These are phyloP conservation scores for Nephrotoma appendiculata DNA, from an alignment of 2,888 invertebrate genomes.

Conservation along the genomic window DNA sequence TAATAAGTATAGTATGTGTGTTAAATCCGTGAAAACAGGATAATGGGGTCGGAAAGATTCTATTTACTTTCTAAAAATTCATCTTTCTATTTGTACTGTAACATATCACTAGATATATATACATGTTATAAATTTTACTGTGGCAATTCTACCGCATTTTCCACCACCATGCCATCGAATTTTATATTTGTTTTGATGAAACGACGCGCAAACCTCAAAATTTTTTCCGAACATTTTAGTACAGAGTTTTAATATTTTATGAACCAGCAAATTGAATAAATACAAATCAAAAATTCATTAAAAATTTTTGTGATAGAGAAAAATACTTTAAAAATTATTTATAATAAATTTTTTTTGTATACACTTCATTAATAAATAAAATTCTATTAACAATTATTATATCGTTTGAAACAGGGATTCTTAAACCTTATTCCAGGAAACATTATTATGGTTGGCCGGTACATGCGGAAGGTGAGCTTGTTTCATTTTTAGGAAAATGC, in stretches of 20 bases:
- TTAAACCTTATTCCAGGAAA: not conserved
- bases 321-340: not conserved
- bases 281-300: not conserved
- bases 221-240: not conserved
- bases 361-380: not conserved
- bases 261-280: not conserved
- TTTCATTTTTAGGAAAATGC: too few relatives aligned
- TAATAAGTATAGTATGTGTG: too few relatives aligned
- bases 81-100: too few relatives aligned
- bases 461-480: too few relatives aligned
- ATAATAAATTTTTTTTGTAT: not conserved
- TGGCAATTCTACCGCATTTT: too few relatives aligned
- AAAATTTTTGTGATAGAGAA: not conserved
- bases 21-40: too few relatives aligned
- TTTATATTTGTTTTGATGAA: too few relatives aligned
- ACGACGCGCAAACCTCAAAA: not conserved
- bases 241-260: not conserved
- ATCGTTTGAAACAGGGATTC: not conserved
- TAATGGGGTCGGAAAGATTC: too few relatives aligned
- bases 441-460: not conserved
- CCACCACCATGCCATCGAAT: too few relatives aligned
- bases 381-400: not conserved
- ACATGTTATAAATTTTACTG: too few relatives aligned
- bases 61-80: too few relatives aligned
- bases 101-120: too few relatives aligned